Conservation (phyloP, 35 echinoderm and acorn worm species). For the Heliocidaris tuberculata region DNA sequence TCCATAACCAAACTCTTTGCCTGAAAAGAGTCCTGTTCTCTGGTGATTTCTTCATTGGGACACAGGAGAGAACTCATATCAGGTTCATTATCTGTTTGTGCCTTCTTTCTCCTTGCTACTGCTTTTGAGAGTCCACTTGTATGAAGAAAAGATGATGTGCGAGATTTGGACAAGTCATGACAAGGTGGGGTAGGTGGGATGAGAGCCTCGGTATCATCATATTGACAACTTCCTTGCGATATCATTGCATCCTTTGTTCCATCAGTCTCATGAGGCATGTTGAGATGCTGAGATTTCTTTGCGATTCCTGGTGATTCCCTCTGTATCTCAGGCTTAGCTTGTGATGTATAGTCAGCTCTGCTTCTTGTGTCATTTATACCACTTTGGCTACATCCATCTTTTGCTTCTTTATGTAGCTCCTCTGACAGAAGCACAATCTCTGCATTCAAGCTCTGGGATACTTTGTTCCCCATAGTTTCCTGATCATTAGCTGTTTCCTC, state of each 20-base stretch:
- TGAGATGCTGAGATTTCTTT: not conserved
- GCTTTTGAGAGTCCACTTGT: conserved; percentile 15
- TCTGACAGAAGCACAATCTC: not conserved
- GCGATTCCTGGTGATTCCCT: not conserved
- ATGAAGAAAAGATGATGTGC: not conserved
- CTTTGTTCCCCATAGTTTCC: not conserved
- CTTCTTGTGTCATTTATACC: not conserved
- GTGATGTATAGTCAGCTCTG: not conserved
- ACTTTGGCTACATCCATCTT: not conserved
- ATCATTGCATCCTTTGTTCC: not conserved
- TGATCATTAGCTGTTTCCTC: not conserved
- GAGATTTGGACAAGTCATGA: not conserved
- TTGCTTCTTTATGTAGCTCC: not conserved
- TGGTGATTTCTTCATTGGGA: not conserved
- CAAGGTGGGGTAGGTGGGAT: conserved; percentile 67
- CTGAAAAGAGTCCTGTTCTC: not conserved
- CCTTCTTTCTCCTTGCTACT: not conserved
- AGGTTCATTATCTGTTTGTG: not conserved
- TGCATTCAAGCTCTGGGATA: not conserved
- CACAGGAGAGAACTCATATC: conserved; percentile 1
- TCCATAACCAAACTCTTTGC: conserved; percentile 46
- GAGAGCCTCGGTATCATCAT: conserved; percentile 51
- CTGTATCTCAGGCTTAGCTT: not conserved
- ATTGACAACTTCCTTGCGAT: conserved; percentile 9
- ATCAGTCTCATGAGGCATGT: not conserved